Conservation (phyloP, 2,113 vertebrate genomes). For the Tenebrosternarchus preto region DNA sequence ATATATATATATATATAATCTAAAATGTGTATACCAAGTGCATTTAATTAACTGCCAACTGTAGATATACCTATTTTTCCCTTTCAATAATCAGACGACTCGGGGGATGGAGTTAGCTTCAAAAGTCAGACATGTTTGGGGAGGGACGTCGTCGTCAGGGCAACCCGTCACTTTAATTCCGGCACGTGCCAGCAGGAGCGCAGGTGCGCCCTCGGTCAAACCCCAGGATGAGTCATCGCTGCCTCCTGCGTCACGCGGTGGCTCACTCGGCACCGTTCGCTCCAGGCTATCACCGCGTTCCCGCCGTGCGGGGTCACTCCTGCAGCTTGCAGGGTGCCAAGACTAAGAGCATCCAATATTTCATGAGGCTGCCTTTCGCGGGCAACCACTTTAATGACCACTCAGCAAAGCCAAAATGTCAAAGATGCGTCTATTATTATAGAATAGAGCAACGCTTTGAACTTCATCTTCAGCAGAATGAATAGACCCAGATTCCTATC, state of each 20-base stretch:
- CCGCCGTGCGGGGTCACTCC: slow-evolving; percentile 14
- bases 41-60: too few relatives aligned
- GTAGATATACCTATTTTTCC: neutral
- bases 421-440: neutral
- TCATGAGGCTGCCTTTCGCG: neutral
- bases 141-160: slow-evolving; percentile 11
- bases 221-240: slow-evolving; percentile 52
- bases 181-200: slow-evolving; percentile 11
- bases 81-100: slow-evolving; percentile 31
- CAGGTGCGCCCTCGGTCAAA: slow-evolving; percentile 46
- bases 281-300: neutral
- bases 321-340: neutral
- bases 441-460: too few relatives aligned
- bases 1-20: too few relatives aligned
- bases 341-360: neutral
- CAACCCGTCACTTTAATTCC: slow-evolving; percentile 35
- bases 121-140: slow-evolving; percentile 35
- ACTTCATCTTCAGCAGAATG: too few relatives aligned
- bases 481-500: too few relatives aligned
- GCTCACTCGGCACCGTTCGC: slow-evolving; percentile 29
- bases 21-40: too few relatives aligned
- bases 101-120: slow-evolving; percentile 20
- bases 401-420: neutral
- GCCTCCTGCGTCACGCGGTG: slow-evolving; percentile 45
- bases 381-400: neutral